Evolutionary conservation across 2,888 invertebrate species (phyloP).

Genomic region (Platycheirus rosarum): DNA sequence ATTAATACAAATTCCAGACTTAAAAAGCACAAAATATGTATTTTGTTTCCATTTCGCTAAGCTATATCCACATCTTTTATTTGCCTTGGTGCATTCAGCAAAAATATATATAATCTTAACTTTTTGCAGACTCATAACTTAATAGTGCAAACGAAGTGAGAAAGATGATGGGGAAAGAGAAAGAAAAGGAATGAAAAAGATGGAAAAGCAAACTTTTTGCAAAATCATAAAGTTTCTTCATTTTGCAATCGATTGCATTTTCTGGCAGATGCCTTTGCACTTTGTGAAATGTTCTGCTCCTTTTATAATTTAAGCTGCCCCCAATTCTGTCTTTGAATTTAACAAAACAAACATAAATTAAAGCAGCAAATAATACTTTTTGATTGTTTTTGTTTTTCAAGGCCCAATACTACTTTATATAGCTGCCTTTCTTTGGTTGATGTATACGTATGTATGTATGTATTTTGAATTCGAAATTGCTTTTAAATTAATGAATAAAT

Average conservation of each 20-base stretch:
- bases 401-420: slow-evolving; percentile 9
- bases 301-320: slow-evolving; percentile 20
- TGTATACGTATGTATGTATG: neutral
- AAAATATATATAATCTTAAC: slow-evolving; percentile 19
- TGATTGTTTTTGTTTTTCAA: slow-evolving; percentile 19
- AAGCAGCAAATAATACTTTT: slow-evolving; percentile 7
- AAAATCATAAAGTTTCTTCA: slow-evolving; percentile 41
- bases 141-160: neutral
- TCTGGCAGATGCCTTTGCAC: slow-evolving; percentile 38
- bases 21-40: slow-evolving; percentile 16
- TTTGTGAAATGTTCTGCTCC: slow-evolving; percentile 19
- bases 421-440: slow-evolving; percentile 1
- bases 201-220: slow-evolving; percentile 18
- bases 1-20: slow-evolving; percentile 4
- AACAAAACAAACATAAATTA: neutral
- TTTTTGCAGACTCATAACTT: slow-evolving; percentile 27
- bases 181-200: slow-evolving; percentile 13
- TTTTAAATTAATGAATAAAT: slow-evolving; percentile 22
- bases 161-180: neutral
- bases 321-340: slow-evolving; percentile 9
- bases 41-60: slow-evolving; percentile 13
- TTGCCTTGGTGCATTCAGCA: slow-evolving; percentile 2
- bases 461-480: slow-evolving; percentile 35
- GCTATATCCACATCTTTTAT: slow-evolving; percentile 1
- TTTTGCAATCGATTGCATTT: slow-evolving; percentile 55